These are phyloP conservation scores for Tigriopus californicus DNA, from an alignment of 2,888 invertebrate genomes.

Conservation along the genomic window DNA sequence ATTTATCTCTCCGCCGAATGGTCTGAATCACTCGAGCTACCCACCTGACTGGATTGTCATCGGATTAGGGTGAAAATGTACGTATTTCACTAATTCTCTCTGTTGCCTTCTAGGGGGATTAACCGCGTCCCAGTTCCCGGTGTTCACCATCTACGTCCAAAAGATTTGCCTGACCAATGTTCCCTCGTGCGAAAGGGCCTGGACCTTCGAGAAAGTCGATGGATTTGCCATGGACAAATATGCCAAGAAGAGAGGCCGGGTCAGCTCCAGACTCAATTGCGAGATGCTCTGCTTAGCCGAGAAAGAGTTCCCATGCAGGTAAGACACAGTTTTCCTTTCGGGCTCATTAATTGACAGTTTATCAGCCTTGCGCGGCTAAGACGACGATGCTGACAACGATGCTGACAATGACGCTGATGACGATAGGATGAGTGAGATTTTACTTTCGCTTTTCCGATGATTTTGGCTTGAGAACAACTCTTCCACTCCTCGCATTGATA, in stretches of 20 bases:
- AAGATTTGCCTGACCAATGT: conserved; percentile 24
- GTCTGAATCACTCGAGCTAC: neutral
- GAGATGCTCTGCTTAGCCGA: conserved; percentile 28
- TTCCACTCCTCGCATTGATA: too few relatives aligned
- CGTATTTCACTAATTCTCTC: too few relatives aligned
- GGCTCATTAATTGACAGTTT: too few relatives aligned
- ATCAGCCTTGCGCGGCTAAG: too few relatives aligned
- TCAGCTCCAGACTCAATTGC: conserved; percentile 25
- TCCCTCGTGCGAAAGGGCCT: conserved; percentile 24
- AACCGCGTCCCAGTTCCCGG: conserved; percentile 27
- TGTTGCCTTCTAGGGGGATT: conserved; percentile 18
- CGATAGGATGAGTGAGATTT: too few relatives aligned
- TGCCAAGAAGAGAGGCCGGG: conserved; percentile 22
- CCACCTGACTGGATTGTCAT: neutral
- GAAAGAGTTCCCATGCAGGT: conserved; percentile 28
- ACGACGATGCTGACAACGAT: too few relatives aligned
- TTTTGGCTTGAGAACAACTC: too few relatives aligned
- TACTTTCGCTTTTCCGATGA: too few relatives aligned
- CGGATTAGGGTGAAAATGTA: neutral
- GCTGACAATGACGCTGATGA: too few relatives aligned
- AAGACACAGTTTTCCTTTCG: conserved; percentile 16
- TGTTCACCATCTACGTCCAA: conserved; percentile 27
- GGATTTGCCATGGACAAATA: conserved; percentile 23
- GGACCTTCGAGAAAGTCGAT: conserved; percentile 28
- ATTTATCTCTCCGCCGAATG: neutral